A percentile compares a stretch with the other conserved stretches of the same genome.
These are phyloP conservation scores for Seriola dumerili DNA, from an alignment of 2,113 vertebrate species.

Conservation along the genomic window DNA sequence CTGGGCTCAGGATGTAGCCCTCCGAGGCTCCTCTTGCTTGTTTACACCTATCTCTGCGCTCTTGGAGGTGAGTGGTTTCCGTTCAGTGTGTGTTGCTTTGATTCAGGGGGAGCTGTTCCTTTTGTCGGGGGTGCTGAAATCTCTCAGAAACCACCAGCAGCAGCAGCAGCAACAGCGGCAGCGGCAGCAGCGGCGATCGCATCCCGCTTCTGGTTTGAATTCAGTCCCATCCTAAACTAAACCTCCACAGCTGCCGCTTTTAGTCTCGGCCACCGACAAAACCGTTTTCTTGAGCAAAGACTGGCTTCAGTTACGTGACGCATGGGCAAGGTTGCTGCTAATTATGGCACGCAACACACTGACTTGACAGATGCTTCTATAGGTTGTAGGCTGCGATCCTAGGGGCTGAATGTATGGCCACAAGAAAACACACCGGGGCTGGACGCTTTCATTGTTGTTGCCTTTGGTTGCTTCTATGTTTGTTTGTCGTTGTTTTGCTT, in stretches of 20 bases:
- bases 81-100: conserved; percentile 28
- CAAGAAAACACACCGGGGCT: conserved; percentile 10
- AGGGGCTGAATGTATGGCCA: conserved; percentile 18
- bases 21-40: conserved; percentile 81
- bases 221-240: not conserved
- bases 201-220: conserved; percentile 19
- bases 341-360: conserved; percentile 48
- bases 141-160: conserved; percentile 34
- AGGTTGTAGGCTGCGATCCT: conserved; percentile 37
- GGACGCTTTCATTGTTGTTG: conserved; percentile 22
- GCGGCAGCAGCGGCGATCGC: conserved; percentile 29
- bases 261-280: not conserved
- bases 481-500: conserved; percentile 34
- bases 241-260: conserved; percentile 33
- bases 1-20: conserved; percentile 75
- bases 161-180: not conserved
- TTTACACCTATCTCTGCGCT: conserved; percentile 81
- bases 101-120: conserved; percentile 84
- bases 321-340: conserved; percentile 41
- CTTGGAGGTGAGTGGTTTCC: conserved; percentile 84
- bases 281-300: not conserved
- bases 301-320: conserved; percentile 26
- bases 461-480: not conserved
- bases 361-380: conserved; percentile 52
- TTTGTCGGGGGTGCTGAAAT: conserved; percentile 85